Evolutionary conservation across 1,140 invertebrate genomes (phyloP), one percentile per base, ranked within the genome.

Genomic region (Drosophila lowei): DNA sequence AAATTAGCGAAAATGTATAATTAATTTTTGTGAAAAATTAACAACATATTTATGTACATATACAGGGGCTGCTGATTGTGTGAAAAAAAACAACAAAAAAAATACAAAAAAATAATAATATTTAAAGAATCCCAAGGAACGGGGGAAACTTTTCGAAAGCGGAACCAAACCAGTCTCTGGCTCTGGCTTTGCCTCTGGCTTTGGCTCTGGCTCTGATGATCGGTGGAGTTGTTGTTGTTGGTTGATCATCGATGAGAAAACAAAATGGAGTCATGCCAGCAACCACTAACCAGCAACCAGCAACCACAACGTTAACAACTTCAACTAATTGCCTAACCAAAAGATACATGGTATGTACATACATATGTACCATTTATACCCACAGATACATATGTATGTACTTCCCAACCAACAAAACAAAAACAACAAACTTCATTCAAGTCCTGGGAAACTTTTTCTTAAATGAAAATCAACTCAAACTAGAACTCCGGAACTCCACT

Each of bases 1-100:
- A 85, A 86, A 88, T 81, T 81, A 76, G 71, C 60, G 49, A 68
- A 84, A 78, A 78, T 88, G 53, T 78, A 86, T 83, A 86, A 86
- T 81, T 83, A 77, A 71, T 80, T 13, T 13, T 81, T 71, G 48
- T 43, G 57, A 43, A 68, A 15, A 57, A n/a, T 34, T n/a, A 2
- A 38, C 34, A 57, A 67, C 28, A 23, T 23, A 44, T 47, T 52
- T 42, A 7, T 28, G 18, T 38, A n/a, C n/a, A n/a, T n/a, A 53
- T 62, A 57, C 34, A 25, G 54, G 41, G n/a, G 62, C 7, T 64
- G 63, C 7, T 64, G 63, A 65, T 42, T 50, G 42, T 42, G 46
- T 30, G 42, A 25, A 52, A 46, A 62, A 21, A 47, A 34, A 4
- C 15, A 47, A 15, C 11, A 15, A 53, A 47, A 25, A 48, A 53